Evolutionary conservation across 2,797 vertebrate species (phyloP), one percentile per base, ranked within the genome.

Genomic region (Pseudochirops cupreus): DNA sequence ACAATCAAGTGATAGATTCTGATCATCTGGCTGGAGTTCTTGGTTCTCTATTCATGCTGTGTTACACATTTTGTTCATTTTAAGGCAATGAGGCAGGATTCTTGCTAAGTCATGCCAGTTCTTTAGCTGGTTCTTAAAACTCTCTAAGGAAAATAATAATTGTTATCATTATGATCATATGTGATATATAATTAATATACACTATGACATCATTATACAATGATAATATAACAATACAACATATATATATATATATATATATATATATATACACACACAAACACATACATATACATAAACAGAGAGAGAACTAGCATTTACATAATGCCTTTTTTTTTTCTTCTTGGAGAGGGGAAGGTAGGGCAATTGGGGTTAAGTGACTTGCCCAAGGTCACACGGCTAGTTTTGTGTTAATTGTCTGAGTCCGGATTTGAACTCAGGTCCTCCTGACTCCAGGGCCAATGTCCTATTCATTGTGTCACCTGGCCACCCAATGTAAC

Each of bases 211-310:
- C 58, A 59, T 31, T 29, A 31, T 59, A 59, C 58, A 31, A 59
- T 59, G 28, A 59, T 62, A 33, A 62, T 14, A 62, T 62, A 62
- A 33, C 28, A 57, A 26, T 24, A 58, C 26, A 57, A 28, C 7
- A 28, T 6, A 58, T 26, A 24, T 3, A 56, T 56, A 56, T 56
- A 56, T 56, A 26, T 7, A 57, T 26, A 57, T 26, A 12, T 24
- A 57, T 57, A 57, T 24, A 21, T 24, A 11, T 56, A 56, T 18
- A 56, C 6, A 28, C 0, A 28, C 5, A 57, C 24, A 28, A 0
- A 58, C 0, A 59, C 3, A 59, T 0, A 59, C 11, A 31, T 18
- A 31, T 0, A 31, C 0, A 3, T 0, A 62, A 10, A 58, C 1
- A 28, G 57, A 58, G 26, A 57, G 7, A 58, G 57, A 28, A 1